Percentiles rank a stretch among this genome's conserved stretches.
Conservation (phyloP, 2,113 vertebrate species). For the Gulo gulo region DNA sequence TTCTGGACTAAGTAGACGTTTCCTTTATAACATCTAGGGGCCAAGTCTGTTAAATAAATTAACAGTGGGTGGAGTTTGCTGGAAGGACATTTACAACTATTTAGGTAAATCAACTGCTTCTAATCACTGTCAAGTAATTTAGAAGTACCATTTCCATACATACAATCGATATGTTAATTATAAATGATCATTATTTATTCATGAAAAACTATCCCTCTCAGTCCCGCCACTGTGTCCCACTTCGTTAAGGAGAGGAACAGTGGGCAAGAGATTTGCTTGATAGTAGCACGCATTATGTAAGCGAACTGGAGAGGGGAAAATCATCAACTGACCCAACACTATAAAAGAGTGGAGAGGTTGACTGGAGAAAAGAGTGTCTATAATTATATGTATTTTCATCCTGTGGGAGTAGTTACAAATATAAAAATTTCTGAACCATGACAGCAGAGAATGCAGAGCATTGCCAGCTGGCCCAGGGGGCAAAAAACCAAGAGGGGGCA, state of each 20-base stretch:
- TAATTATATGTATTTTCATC: constrained; percentile 34
- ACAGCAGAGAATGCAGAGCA: not conserved
- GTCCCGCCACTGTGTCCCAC: not conserved
- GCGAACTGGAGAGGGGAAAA: not conserved
- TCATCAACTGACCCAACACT: not conserved
- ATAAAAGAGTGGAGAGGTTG: not conserved
- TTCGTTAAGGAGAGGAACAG: not conserved
- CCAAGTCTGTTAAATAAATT: not conserved
- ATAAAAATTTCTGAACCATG: constrained; percentile 6
- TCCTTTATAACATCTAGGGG: not conserved
- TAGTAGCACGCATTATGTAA: not conserved
- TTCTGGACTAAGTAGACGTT: not conserved
- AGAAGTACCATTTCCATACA: not conserved
- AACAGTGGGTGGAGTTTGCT: not conserved
- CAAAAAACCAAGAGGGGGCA: constrained; percentile 14
- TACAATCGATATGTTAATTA: constrained; percentile 47
- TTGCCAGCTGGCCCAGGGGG: not conserved
- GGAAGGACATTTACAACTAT: not conserved
- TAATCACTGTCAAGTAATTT: constrained; percentile 2
- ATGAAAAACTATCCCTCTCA: constrained; percentile 5
- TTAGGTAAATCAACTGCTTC: constrained; percentile 17
- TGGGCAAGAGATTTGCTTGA: not conserved
- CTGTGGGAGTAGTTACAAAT: constrained; percentile 26
- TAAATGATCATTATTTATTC: constrained; percentile 49
- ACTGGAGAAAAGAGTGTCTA: not conserved